These are phyloP conservation scores for Damaliscus lunatus DNA, from an alignment of 2,113 vertebrate species.

Conservation along the genomic window DNA sequence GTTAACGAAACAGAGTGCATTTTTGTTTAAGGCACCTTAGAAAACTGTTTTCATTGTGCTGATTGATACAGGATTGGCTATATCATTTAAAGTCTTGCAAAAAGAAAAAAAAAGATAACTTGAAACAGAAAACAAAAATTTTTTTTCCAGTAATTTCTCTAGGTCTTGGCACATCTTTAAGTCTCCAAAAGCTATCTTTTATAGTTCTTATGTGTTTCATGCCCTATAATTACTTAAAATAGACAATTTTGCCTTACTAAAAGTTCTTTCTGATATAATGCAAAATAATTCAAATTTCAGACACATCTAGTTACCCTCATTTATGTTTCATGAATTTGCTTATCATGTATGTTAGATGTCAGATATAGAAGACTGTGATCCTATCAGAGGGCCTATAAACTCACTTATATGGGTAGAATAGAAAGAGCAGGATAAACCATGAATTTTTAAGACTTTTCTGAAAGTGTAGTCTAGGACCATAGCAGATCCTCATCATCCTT, in stretches of 20 bases:
- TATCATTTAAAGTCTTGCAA: neutral
- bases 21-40: neutral
- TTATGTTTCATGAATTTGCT: neutral
- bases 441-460: neutral
- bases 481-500: neutral
- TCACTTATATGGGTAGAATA: neutral
- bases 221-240: neutral
- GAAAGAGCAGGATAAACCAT: neutral
- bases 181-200: neutral
- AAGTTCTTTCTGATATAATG: neutral
- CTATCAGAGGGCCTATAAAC: neutral
- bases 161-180: neutral
- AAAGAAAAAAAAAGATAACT: neutral
- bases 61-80: neutral
- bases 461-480: neutral
- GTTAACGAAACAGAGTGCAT: neutral
- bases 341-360: neutral
- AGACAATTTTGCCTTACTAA: neutral
- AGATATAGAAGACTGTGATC: neutral
- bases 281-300: neutral
- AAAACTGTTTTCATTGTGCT: neutral
- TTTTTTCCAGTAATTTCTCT: neutral
- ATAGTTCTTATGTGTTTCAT: neutral
- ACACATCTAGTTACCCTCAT: neutral
- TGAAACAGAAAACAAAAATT: neutral